phyloP scores from a whole-genome alignment of 2,113 vertebrate genomes.

The Malurus melanocephalus region DNA sequence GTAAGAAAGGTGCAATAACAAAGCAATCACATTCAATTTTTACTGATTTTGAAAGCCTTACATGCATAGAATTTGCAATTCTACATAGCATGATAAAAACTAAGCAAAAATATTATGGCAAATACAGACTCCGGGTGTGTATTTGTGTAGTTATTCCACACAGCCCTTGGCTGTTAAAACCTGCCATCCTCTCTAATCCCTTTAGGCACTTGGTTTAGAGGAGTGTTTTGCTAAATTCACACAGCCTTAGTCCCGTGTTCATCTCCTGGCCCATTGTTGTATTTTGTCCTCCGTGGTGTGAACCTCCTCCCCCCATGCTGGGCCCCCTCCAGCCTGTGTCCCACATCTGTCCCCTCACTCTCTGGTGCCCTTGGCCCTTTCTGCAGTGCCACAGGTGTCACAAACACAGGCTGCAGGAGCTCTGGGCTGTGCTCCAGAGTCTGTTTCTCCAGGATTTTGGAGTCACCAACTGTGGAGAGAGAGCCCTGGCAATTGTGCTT shows the following conservation, averaged over 20 bases:
- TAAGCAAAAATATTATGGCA: background rate
- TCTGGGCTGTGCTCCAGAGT: background rate
- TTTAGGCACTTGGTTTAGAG: background rate
- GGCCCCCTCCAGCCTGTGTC: background rate
- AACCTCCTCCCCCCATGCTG: accelerated
- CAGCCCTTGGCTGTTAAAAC: background rate
- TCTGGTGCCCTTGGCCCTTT: background rate
- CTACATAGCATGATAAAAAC: background rate
- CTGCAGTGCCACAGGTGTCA: background rate
- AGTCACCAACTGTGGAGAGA: background rate
- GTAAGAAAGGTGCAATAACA: background rate
- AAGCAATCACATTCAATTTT: background rate
- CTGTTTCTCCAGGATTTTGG: background rate
- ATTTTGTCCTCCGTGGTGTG: background rate
- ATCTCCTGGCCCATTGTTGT: background rate
- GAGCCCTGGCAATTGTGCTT: background rate
- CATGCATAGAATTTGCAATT: background rate
- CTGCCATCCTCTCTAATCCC: background rate
- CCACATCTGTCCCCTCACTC: background rate
- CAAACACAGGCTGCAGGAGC: background rate
- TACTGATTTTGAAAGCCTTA: background rate
- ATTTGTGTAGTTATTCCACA: background rate
- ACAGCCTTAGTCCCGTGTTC: background rate
- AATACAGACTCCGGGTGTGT: background rate
- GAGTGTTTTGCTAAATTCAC: background rate